Evolutionary conservation across 2,888 invertebrate genomes (phyloP).

Genomic region (Amphimallon solstitiale): DNA sequence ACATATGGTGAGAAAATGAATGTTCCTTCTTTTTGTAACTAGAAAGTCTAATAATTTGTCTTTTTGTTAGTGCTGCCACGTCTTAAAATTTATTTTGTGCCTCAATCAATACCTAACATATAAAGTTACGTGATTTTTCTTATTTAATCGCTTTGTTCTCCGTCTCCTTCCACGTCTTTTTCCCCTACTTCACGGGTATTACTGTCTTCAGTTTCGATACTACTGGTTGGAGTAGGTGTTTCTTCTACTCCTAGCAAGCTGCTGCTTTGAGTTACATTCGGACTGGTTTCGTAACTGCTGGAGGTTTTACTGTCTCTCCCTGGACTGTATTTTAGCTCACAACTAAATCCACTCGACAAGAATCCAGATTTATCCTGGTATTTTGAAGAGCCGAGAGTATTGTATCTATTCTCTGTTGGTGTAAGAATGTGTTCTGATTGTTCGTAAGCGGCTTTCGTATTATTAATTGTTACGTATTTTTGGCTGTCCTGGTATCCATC

Average conservation of each 20-base stretch:
- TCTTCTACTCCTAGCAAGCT: conserved; percentile 61
- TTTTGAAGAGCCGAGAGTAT: conserved; percentile 56
- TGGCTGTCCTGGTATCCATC: conserved; percentile 47
- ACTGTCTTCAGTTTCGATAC: conserved; percentile 70
- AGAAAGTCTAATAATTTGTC: conserved; percentile 45
- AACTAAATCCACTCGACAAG: conserved; percentile 53
- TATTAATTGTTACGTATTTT: conserved; percentile 53
- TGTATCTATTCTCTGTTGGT: background rate
- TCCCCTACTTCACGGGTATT: conserved; percentile 67
- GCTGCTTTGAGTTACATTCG: conserved; percentile 51
- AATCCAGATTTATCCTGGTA: conserved; percentile 55
- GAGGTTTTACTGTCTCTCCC: conserved; percentile 47
- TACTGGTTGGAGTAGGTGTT: conserved; percentile 69
- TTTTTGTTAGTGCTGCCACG: conserved; percentile 58
- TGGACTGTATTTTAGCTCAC: conserved; percentile 55
- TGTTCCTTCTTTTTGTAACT: conserved; percentile 38
- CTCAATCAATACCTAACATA: conserved; percentile 17
- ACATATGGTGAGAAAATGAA: conserved; percentile 41
- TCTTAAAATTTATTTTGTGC: conserved; percentile 44
- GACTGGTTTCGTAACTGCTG: conserved; percentile 53
- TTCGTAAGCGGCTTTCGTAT: conserved; percentile 51
- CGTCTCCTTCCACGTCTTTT: conserved; percentile 68
- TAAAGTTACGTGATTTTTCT: conserved; percentile 14
- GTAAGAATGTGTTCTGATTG: conserved; percentile 38
- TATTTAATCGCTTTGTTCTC: conserved; percentile 67